phyloP scores from a whole-genome alignment of 2,888 invertebrate genomes.

The Brachyptera putata region DNA sequence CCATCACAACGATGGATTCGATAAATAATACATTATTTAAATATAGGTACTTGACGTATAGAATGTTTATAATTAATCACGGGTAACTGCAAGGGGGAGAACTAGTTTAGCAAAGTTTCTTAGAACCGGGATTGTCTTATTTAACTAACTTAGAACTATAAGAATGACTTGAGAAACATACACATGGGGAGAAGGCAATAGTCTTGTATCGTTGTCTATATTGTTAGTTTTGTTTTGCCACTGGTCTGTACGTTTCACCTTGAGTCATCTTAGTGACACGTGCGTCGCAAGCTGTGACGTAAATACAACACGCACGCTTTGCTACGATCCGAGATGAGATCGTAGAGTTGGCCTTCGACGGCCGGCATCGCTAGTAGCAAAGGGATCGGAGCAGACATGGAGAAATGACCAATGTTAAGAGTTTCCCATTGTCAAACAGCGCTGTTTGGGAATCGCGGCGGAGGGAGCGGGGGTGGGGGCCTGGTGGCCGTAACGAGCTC shows the following conservation, averaged over 20 bases:
- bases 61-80: neutral
- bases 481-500: constrained; percentile 43
- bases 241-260: constrained; percentile 3
- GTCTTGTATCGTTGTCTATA: constrained; percentile 21
- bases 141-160: constrained; percentile 7
- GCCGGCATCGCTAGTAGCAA: constrained; percentile 42
- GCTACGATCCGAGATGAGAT: constrained; percentile 52
- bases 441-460: constrained; percentile 73
- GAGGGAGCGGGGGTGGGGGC: constrained; percentile 72
- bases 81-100: constrained; percentile 5
- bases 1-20: neutral
- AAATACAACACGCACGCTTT: constrained; percentile 62
- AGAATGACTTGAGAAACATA: constrained; percentile 30
- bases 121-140: neutral
- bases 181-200: constrained; percentile 31
- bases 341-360: constrained; percentile 55
- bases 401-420: constrained; percentile 53
- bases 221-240: constrained; percentile 12
- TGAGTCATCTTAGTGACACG: constrained; percentile 1
- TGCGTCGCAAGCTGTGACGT: constrained; percentile 56
- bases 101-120: constrained; percentile 15
- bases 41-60: too few species aligned
- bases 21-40: too few species aligned
- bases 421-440: constrained; percentile 78
- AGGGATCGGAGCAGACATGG: constrained; percentile 46